phyloP scores from a whole-genome alignment of 1,140 invertebrate species.

The Pseudomyrmex gracilis region DNA sequence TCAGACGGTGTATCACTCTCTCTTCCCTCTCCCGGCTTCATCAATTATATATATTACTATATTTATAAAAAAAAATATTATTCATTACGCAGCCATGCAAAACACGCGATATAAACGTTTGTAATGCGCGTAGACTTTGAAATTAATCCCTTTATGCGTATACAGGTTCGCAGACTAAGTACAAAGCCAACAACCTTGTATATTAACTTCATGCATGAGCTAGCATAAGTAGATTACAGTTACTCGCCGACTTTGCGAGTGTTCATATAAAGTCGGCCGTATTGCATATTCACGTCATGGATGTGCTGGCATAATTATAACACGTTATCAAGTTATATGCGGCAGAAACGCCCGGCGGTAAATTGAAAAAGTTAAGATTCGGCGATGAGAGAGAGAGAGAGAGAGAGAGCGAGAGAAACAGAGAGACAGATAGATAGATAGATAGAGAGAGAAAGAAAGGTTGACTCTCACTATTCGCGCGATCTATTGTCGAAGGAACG shows the following conservation, averaged over 20 bases:
- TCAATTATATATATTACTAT: background rate
- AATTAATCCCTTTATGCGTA: conserved; percentile 59
- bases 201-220: conserved; percentile 62
- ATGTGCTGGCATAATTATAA: conserved; percentile 57
- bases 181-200: conserved; percentile 62
- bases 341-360: conserved; percentile 20
- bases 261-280: conserved; percentile 56
- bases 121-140: conserved; percentile 57
- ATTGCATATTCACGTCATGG: conserved; percentile 58
- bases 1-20: background rate
- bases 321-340: conserved; percentile 50
- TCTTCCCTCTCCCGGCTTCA: no score
- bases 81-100: conserved; percentile 31
- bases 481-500: background rate
- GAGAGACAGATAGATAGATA: no score
- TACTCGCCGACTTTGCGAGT: conserved; percentile 56
- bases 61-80: conserved; percentile 38
- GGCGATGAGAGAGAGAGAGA: background rate
- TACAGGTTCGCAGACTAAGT: conserved; percentile 58
- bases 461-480: background rate
- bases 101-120: conserved; percentile 58
- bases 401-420: no score
- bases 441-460: no score
- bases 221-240: conserved; percentile 62
- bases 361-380: conserved; percentile 61